Base-by-base conservation (phyloP, 2,113 vertebrate genomes). In the Lasiurus cinereus region DNA sequence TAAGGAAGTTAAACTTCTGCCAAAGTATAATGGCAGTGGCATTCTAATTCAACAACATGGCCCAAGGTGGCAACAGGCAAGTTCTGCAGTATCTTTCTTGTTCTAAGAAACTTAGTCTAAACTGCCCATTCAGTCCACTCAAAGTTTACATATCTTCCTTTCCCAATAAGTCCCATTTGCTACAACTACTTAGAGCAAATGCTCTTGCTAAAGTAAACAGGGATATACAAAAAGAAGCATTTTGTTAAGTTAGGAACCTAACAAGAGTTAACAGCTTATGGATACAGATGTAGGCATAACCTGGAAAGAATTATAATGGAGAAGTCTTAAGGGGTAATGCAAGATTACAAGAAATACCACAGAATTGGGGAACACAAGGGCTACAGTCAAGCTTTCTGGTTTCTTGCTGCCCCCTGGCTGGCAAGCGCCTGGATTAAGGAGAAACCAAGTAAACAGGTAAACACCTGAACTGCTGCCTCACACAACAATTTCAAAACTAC, bases 101-200 rank as follows among this genome's bases (percentile, higher is more conserved):
- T 87, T 78, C 36, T 39, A 19, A 50, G 39, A 76, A 80, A 11
- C 6, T 72, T 48, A 10, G 43, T 56, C 50, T 79, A 69, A 83
- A n/a, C 18, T 39, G 22, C 56, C 62, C 1, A 69, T 27, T 86
- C 43, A 76, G 14, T 19, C 56, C 50, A 64, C 22, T 92, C 50
- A 73, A 78, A n/a, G 19, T 21, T 77, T 54, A 82, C 33, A 6
- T 31, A 43, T 66, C 19, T 83, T 67, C 70, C 74, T 83, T 89
- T 70, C 56, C 83, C 11, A 88, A 46, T 73, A 94, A 67, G 64
- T 82, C 36, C 67, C 31, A 19, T 27, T 70, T 92, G 56, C 66
- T 82, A 72, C 27, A 74, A 88, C 54, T 43, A 50, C 72, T 80
- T 92, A 59, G 5, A 69, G 39, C 62, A 94, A 83, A 96, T 69